Percentiles rank a stretch among this genome's conserved stretches.
Evolutionary conservation across 1,140 invertebrate genomes (phyloP).

Genomic region (Ptiloglossa arizonensis): DNA sequence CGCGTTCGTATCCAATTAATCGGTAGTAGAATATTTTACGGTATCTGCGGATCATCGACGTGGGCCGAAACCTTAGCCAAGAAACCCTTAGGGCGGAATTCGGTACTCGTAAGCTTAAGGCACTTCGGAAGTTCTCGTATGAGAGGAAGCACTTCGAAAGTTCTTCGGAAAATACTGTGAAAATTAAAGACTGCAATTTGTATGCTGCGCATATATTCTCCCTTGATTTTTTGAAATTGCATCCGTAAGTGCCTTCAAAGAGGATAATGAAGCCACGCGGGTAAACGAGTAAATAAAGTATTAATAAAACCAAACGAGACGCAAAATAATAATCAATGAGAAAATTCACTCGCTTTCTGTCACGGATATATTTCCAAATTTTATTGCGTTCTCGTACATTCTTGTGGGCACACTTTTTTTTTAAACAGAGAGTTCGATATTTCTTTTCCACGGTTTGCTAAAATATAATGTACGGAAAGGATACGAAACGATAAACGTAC

Average conservation of each 20-base stretch:
- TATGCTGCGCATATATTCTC: not conserved
- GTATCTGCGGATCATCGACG: not conserved
- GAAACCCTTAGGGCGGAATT: not conserved
- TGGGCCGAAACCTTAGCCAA: not conserved
- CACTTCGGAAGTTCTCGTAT: conserved; percentile 2
- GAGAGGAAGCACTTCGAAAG: not conserved
- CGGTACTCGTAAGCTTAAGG: not conserved
- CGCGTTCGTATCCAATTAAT: conserved; percentile 5
- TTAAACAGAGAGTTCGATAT: too few species aligned
- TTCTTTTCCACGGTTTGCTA: too few species aligned
- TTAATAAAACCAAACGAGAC: too few species aligned
- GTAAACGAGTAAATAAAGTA: too few species aligned
- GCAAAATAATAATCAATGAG: too few species aligned
- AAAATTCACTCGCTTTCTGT: too few species aligned
- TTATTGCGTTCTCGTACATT: too few species aligned
- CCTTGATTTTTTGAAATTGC: not conserved
- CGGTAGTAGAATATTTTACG: not conserved
- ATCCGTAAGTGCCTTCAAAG: too few species aligned
- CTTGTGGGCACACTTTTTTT: too few species aligned
- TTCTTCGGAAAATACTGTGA: conserved; percentile 3
- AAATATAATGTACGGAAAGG: too few species aligned
- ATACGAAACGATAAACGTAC: too few species aligned
- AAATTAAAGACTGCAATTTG: conserved; percentile 12
- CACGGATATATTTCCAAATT: too few species aligned
- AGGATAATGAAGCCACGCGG: not conserved